These are phyloP conservation scores for Zootermopsis nevadensis DNA, from an alignment of 2,888 invertebrate species.

Conservation along the genomic window DNA sequence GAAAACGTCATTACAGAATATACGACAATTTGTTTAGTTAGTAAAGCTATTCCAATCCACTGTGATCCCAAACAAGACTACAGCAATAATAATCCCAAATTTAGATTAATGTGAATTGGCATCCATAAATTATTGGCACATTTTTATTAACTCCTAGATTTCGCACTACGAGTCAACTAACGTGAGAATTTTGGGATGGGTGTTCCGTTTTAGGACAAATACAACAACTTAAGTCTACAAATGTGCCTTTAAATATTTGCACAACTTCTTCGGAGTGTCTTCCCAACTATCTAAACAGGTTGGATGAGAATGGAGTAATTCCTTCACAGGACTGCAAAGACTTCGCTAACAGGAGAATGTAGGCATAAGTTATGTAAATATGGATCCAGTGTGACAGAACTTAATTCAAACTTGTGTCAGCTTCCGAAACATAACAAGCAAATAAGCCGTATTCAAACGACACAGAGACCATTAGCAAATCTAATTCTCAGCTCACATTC, in stretches of 20 bases:
- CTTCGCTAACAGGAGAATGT: background rate
- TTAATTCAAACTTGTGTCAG: background rate
- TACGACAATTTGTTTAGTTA: no score
- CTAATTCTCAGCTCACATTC: no score
- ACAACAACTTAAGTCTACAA: background rate
- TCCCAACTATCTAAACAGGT: background rate
- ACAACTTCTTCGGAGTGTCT: background rate
- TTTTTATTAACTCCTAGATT: no score
- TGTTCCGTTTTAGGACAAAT: background rate
- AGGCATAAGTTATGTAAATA: background rate
- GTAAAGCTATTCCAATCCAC: no score
- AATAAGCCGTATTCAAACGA: background rate
- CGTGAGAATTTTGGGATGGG: no score
- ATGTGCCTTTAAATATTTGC: conserved; percentile 1
- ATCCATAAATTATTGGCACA: no score
- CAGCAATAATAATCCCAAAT: no score
- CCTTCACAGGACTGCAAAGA: background rate
- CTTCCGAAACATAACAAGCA: background rate
- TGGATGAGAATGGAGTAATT: background rate
- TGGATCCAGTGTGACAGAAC: background rate
- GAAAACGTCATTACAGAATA: no score
- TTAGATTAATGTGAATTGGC: no score
- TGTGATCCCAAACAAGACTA: no score
- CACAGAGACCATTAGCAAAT: background rate
- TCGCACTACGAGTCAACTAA: no score